These are phyloP conservation scores for Drosophila cognata DNA, from an alignment of 2,888 invertebrate species.

Conservation along the genomic window DNA sequence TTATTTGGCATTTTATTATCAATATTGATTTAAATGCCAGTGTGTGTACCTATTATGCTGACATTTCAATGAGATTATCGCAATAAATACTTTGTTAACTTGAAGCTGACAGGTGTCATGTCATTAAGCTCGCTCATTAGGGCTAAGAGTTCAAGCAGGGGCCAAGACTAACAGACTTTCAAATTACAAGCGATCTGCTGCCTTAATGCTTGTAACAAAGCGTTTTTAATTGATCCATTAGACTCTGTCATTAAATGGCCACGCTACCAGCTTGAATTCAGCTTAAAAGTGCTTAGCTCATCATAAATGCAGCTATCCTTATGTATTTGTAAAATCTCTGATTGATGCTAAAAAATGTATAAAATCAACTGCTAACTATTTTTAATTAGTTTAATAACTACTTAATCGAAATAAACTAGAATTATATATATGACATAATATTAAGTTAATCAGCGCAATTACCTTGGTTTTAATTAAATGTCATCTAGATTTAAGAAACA, in stretches of 20 bases:
- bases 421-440: conserved; percentile 19
- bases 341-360: neutral
- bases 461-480: conserved; percentile 54
- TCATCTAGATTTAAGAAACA: conserved; percentile 26
- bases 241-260: conserved; percentile 46
- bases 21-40: conserved; percentile 28
- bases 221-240: conserved; percentile 57
- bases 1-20: conserved; percentile 9
- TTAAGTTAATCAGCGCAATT: conserved; percentile 18
- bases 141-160: neutral
- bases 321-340: conserved; percentile 5
- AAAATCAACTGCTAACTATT: conserved; percentile 27
- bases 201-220: conserved; percentile 12
- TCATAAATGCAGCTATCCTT: conserved; percentile 2
- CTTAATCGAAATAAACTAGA: conserved; percentile 20
- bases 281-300: conserved; percentile 6
- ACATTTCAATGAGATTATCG: conserved; percentile 31
- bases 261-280: conserved; percentile 6
- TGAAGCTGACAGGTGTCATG: conserved; percentile 14
- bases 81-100: conserved; percentile 6
- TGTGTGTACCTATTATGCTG: conserved; percentile 16
- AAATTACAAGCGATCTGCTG: conserved; percentile 12
- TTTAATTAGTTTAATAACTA: conserved; percentile 46
- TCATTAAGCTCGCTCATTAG: conserved; percentile 31
- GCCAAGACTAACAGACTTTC: conserved; percentile 17